These are phyloP conservation scores for Megamerina dolium DNA, from an alignment of 2,888 invertebrate genomes.

Conservation along the genomic window DNA sequence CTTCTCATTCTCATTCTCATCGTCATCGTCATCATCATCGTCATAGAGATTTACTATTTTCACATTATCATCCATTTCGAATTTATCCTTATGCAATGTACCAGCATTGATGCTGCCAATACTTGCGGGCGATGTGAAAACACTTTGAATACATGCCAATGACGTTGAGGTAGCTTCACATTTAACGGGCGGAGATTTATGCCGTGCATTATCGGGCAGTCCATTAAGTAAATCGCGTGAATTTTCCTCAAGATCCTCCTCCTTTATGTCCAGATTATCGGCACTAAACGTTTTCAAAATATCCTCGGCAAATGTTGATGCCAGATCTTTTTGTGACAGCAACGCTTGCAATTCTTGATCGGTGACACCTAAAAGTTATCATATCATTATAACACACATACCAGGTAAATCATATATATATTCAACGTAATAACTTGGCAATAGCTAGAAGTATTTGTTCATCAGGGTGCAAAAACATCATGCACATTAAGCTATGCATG, in stretches of 20 bases:
- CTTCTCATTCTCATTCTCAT: slow-evolving; percentile 50
- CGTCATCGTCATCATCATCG: slow-evolving; percentile 34
- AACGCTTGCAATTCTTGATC: slow-evolving; percentile 69
- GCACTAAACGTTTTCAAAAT: slow-evolving; percentile 78
- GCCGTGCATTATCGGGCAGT: slow-evolving; percentile 18
- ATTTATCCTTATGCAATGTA: slow-evolving; percentile 7
- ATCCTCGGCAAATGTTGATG: slow-evolving; percentile 80
- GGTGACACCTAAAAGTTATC: slow-evolving; percentile 51
- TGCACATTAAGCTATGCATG: too few species aligned
- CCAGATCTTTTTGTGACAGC: slow-evolving; percentile 66
- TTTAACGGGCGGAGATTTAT: slow-evolving; percentile 35
- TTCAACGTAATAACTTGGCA: background rate
- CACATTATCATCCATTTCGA: background rate
- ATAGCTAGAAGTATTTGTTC: slow-evolving; percentile 3
- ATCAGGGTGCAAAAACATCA: slow-evolving; percentile 23
- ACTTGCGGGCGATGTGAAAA: too few species aligned
- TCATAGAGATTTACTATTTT: slow-evolving; percentile 19
- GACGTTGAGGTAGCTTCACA: slow-evolving; percentile 47
- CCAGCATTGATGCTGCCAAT: too few species aligned
- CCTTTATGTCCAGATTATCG: slow-evolving; percentile 57
- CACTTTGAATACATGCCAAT: slow-evolving; percentile 6
- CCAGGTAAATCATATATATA: too few species aligned
- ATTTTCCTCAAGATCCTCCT: slow-evolving; percentile 36
- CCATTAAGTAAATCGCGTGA: slow-evolving; percentile 22
- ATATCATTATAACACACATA: too few species aligned